These are phyloP conservation scores for Etia nguti DNA, from an alignment of 2,113 vertebrate genomes.

Conservation along the genomic window DNA sequence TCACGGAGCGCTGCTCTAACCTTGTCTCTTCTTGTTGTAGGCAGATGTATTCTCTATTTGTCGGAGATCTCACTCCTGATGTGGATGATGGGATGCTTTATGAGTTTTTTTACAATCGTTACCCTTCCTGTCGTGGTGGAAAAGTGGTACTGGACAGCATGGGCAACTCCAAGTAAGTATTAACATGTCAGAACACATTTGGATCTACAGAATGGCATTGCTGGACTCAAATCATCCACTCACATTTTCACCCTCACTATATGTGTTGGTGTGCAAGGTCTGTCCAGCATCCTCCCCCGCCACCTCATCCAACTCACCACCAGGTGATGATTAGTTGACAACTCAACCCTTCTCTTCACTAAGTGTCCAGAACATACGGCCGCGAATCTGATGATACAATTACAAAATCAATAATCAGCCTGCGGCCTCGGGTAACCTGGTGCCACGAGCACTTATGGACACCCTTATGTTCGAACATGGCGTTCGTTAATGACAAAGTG, in stretches of 20 bases:
- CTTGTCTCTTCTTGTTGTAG: slow-evolving; percentile 47
- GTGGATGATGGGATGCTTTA: slow-evolving; percentile 96
- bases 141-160: slow-evolving; percentile 90
- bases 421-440: rapidly evolving
- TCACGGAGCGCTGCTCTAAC: background rate
- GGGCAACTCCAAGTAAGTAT: slow-evolving; percentile 89
- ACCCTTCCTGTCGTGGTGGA: slow-evolving; percentile 87
- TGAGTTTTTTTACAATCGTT: slow-evolving; percentile 93
- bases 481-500: background rate
- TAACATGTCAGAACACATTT: background rate
- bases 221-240: background rate
- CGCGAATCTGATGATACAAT: background rate
- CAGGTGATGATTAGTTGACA: background rate
- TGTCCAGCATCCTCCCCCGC: background rate
- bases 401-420: background rate
- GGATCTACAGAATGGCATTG: background rate
- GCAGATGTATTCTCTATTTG: slow-evolving; percentile 89
- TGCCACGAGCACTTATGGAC: rapidly evolving
- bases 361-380: background rate
- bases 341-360: background rate
- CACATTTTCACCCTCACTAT: background rate
- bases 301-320: background rate
- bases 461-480: background rate
- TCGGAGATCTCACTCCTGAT: slow-evolving; percentile 88
- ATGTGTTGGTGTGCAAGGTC: rapidly evolving